Evolutionary conservation across 1,140 invertebrate genomes (phyloP).

Genomic region (Harpegnathos saltator): DNA sequence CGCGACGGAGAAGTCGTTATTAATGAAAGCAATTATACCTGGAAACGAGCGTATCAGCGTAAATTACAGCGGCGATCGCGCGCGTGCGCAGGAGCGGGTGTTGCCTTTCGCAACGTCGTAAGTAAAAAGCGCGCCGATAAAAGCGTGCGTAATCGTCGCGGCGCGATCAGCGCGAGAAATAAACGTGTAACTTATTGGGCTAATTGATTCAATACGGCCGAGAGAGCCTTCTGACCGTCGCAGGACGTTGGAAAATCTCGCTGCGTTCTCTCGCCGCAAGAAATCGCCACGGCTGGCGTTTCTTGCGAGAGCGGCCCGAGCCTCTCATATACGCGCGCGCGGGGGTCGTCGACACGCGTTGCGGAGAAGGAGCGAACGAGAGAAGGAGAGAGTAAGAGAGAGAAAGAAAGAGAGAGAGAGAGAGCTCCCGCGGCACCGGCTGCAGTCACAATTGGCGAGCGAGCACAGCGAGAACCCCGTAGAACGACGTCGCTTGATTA

Average conservation of each 20-base stretch:
- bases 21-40: slow-evolving; percentile 45
- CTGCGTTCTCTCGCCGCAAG: slow-evolving; percentile 36
- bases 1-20: slow-evolving; percentile 32
- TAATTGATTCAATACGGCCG: slow-evolving; percentile 54
- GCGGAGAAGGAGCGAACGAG: neutral
- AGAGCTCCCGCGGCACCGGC: slow-evolving; percentile 38
- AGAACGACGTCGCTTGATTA: slow-evolving; percentile 68
- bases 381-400: slow-evolving; percentile 19
- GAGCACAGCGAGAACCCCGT: slow-evolving; percentile 46
- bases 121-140: slow-evolving; percentile 33
- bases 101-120: neutral
- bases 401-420: slow-evolving; percentile 15
- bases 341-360: slow-evolving; percentile 68
- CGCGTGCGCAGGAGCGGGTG: slow-evolving; percentile 11
- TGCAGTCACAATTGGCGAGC: slow-evolving; percentile 68
- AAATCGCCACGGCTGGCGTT: slow-evolving; percentile 63
- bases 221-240: slow-evolving; percentile 13
- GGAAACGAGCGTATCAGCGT: slow-evolving; percentile 52
- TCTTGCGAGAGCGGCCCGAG: slow-evolving; percentile 60
- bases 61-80: slow-evolving; percentile 41
- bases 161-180: slow-evolving; percentile 15
- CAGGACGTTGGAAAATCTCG: slow-evolving; percentile 38
- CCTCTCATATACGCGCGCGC: slow-evolving; percentile 30
- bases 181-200: slow-evolving; percentile 28
- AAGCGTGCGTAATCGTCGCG: slow-evolving; percentile 39